A percentile compares a stretch with the other conserved stretches of the same genome.
Evolutionary conservation across 2,113 vertebrate species (phyloP).

Genomic region (Megatriorchis doriae): DNA sequence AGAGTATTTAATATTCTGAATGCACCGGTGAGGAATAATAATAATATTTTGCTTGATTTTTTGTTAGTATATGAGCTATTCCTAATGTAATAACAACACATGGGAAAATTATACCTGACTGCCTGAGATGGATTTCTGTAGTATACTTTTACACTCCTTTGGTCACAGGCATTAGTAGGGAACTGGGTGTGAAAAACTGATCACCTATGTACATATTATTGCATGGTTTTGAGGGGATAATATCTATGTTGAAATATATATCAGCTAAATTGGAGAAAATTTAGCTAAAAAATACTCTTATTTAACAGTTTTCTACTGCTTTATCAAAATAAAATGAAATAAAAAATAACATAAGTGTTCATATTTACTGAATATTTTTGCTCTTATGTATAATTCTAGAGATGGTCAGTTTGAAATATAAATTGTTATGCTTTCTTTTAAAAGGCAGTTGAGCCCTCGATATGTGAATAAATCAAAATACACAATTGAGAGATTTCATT

Average conservation of each 20-base stretch:
- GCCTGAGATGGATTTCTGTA: background rate
- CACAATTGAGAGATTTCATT: background rate
- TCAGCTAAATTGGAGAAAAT: background rate
- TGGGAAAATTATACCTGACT: background rate
- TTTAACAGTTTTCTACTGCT: background rate
- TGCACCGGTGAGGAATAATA: background rate
- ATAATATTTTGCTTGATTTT: background rate
- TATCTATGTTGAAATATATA: background rate
- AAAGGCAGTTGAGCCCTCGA: background rate
- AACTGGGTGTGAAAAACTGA: background rate
- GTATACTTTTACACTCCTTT: background rate
- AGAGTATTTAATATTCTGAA: background rate
- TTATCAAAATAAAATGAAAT: background rate
- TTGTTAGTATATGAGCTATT: background rate
- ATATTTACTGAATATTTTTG: background rate
- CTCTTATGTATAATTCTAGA: background rate
- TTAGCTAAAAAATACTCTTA: background rate
- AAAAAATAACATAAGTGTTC: background rate
- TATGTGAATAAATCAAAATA: background rate
- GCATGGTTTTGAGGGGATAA: background rate
- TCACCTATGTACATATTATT: background rate
- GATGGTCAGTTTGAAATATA: background rate
- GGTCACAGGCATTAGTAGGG: background rate
- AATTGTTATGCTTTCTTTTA: background rate
- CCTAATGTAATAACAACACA: background rate